These are phyloP conservation scores for Nephrotoma guestfalica DNA, from an alignment of 2,888 invertebrate species.

Conservation along the genomic window DNA sequence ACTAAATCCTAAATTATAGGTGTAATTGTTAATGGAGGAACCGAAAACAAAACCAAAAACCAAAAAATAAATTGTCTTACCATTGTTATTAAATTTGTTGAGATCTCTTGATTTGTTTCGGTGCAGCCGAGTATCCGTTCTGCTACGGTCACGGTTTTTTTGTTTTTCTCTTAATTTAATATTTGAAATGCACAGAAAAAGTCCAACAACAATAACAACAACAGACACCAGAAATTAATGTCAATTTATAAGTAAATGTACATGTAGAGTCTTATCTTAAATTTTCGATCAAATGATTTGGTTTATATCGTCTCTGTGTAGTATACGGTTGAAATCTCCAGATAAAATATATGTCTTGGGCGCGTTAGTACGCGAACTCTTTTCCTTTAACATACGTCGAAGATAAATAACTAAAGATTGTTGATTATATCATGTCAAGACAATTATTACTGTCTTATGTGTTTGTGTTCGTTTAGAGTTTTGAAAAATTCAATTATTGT, in stretches of 20 bases:
- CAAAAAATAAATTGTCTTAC: neutral
- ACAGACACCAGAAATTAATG: neutral
- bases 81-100: neutral
- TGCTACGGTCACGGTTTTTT: neutral
- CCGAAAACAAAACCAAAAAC: neutral
- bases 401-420: neutral
- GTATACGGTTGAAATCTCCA: neutral
- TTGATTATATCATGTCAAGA: neutral
- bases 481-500: neutral
- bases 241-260: neutral
- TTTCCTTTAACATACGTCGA: neutral
- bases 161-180: neutral
- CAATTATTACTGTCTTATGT: neutral
- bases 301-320: neutral
- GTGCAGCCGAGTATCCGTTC: neutral
- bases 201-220: neutral
- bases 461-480: neutral
- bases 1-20: neutral
- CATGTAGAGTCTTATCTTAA: neutral
- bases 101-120: neutral
- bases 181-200: neutral
- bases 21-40: neutral
- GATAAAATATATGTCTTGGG: neutral
- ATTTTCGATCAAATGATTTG: neutral
- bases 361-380: neutral